A percentile compares a stretch with the other conserved stretches of the same genome.
Evolutionary conservation across 2,113 vertebrate genomes (phyloP).

Genomic region (Amazona guildingii): DNA sequence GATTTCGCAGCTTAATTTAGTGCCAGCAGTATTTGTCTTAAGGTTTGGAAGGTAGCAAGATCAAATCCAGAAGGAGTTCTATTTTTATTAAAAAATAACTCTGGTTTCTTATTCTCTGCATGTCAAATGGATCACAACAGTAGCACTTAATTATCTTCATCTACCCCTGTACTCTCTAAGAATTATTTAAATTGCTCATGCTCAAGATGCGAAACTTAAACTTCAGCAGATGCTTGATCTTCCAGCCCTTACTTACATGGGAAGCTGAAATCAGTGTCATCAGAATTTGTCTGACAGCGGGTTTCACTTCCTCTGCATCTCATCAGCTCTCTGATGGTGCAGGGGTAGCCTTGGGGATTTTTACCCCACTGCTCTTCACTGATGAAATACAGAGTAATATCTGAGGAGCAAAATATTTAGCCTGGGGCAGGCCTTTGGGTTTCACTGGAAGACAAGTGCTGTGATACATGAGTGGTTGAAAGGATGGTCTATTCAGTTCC

Average conservation of each 20-base stretch:
- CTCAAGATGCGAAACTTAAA: neutral
- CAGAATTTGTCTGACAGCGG: neutral
- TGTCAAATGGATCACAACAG: conserved; percentile 55
- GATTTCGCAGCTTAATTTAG: conserved; percentile 56
- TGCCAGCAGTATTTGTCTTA: conserved; percentile 36
- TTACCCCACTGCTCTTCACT: neutral
- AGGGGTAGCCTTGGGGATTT: neutral
- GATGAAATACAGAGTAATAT: neutral
- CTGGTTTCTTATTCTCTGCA: conserved; percentile 5
- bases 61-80: conserved; percentile 53
- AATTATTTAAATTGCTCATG: conserved; percentile 18
- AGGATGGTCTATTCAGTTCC: neutral
- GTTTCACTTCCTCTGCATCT: neutral
- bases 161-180: neutral
- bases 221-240: neutral
- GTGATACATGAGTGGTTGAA: fast-evolving
- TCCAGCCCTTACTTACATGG: neutral
- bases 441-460: neutral
- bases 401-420: neutral
- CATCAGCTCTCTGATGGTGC: neutral
- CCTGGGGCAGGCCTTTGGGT: neutral
- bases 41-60: conserved; percentile 36
- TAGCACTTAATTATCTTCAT: conserved; percentile 58
- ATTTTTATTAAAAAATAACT: conserved; percentile 63
- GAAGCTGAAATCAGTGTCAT: neutral